phyloP scores from a whole-genome alignment of 2,797 vertebrate genomes.

The Steatocranus sp. region DNA sequence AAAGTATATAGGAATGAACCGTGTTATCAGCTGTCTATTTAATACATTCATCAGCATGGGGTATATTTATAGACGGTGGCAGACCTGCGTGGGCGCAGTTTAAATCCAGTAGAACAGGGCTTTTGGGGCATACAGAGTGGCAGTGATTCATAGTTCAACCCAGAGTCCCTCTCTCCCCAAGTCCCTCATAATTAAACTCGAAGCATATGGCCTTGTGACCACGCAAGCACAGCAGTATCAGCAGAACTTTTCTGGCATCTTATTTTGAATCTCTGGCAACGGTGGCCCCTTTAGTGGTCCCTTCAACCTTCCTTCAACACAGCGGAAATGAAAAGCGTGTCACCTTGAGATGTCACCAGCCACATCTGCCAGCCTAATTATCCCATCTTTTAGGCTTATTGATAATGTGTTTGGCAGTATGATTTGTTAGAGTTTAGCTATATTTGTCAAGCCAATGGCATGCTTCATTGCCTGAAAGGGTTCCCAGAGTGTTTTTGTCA shows the following conservation, averaged over 20 bases:
- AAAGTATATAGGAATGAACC: slow-evolving; percentile 1
- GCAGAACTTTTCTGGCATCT: slow-evolving; percentile 44
- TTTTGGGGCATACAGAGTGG: slow-evolving; percentile 58
- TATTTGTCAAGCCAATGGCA: background rate
- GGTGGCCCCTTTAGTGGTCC: slow-evolving; percentile 28
- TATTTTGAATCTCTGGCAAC: slow-evolving; percentile 40
- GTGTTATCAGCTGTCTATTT: slow-evolving; percentile 18
- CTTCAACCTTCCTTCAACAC: slow-evolving; percentile 39
- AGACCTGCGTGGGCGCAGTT: slow-evolving; percentile 28
- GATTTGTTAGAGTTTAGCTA: slow-evolving; percentile 2
- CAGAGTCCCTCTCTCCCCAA: slow-evolving; percentile 73
- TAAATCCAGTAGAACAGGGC: slow-evolving; percentile 41
- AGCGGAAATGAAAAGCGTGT: slow-evolving; percentile 58
- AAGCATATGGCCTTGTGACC: slow-evolving; percentile 76
- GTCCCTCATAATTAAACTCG: slow-evolving; percentile 80
- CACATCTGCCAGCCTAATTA: slow-evolving; percentile 59
- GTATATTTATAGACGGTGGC: slow-evolving; percentile 37
- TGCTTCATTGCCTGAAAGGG: background rate
- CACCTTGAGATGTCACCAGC: slow-evolving; percentile 68
- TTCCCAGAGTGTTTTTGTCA: background rate
- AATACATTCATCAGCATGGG: background rate
- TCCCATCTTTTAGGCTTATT: slow-evolving; percentile 14
- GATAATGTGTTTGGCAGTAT: slow-evolving; percentile 9
- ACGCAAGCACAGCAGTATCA: slow-evolving; percentile 60
- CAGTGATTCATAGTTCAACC: slow-evolving; percentile 72